phyloP scores from a whole-genome alignment of 1,140 invertebrate species.

The Solenopsis invicta region DNA sequence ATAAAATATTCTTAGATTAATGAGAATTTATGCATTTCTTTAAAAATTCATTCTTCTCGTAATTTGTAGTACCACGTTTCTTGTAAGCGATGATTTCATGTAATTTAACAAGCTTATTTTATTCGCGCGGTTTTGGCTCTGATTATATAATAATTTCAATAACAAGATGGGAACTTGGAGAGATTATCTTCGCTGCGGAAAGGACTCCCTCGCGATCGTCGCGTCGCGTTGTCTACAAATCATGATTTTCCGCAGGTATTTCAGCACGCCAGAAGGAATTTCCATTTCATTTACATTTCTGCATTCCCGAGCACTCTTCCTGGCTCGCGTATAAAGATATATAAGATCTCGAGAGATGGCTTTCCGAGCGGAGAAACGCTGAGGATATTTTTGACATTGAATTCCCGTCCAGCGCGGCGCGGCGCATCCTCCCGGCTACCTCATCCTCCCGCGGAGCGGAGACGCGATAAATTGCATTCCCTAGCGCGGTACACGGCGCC shows the following conservation, averaged over 20 bases:
- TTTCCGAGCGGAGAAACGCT: slow-evolving; percentile 2
- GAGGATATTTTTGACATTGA: slow-evolving; percentile 33
- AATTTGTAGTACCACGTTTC: background rate
- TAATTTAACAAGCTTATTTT: background rate
- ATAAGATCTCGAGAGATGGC: background rate
- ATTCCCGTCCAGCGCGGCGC: background rate
- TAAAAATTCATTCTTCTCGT: too few species aligned
- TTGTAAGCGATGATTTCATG: background rate
- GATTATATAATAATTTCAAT: background rate
- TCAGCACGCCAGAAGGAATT: slow-evolving; percentile 22
- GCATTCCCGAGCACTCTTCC: slow-evolving; percentile 14
- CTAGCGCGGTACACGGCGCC: background rate
- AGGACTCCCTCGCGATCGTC: background rate
- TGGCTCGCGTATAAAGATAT: slow-evolving; percentile 38
- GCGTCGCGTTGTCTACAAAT: background rate
- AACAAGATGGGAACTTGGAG: background rate
- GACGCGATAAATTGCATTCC: slow-evolving; percentile 43
- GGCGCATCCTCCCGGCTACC: background rate
- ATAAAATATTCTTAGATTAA: too few species aligned
- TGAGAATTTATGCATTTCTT: too few species aligned
- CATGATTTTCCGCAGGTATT: slow-evolving; percentile 3
- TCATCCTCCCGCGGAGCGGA: background rate
- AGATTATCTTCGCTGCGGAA: background rate
- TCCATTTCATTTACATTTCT: slow-evolving; percentile 49
- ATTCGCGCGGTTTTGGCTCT: background rate